Evolutionary conservation across 1,140 invertebrate genomes (phyloP), one percentile per base, ranked within the genome.

Genomic region (Paraescarpia echinospica): DNA sequence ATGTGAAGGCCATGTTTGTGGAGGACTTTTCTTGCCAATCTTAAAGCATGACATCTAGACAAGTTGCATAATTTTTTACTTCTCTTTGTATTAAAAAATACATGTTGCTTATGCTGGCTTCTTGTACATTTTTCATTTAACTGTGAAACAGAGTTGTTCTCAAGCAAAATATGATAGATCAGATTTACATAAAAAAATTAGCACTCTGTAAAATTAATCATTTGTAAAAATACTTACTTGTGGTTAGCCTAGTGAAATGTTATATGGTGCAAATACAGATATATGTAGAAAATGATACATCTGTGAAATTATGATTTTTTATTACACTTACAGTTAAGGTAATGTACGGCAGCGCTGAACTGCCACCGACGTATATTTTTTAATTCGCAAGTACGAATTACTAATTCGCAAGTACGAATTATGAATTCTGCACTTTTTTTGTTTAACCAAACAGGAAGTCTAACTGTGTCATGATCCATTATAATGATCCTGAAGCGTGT

Each of bases 91-190:
- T 34, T 90, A 33, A 4, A 33, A 90, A 22, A 27, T 48, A 33
- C 89, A 18, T 31, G 51, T 89, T 77, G 33, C 33, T 34, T 77
- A 41, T 89, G 51, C 33, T 34, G 34, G 35, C 33, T 51, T 89
- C 34, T 22, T 89, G n/a, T 0, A 92, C 1, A 12, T 35, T 22
- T 34, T 34, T 4, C 41, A 92, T 35, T 41, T 33, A 41, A 92
- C 51, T 93, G 41, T 27, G 33, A 48, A 33, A 92, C 90, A 92
- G 48, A 92, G 35, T 34, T 92, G 48, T 88, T 89, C 8, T 89
- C 1, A 51, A 51, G 48, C 4, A 77, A 77, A 22, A 12, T 77
- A 77, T 27, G 2, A 77, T 77, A 18, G 27, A 77, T 6, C 59
- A 27, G 59, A 31, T 77, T 77, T 12, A 77, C 22, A 77, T 77